Conservation (phyloP, 2,113 vertebrate genomes). For the Phylloscopus whistleri region DNA sequence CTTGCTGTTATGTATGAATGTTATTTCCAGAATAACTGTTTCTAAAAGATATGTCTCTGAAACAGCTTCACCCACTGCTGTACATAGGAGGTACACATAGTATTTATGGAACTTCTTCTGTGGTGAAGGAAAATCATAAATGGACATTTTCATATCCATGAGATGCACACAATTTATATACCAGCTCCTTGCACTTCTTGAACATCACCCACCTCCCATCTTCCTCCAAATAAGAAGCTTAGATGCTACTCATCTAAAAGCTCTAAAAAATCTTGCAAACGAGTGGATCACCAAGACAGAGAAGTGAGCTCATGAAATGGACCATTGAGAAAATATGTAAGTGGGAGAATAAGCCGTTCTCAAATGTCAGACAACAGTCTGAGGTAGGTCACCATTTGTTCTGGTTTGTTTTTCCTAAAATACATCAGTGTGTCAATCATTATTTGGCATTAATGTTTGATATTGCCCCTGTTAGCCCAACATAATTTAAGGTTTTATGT, state of each 20-base stretch:
- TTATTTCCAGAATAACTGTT: background rate
- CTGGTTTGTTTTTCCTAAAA: background rate
- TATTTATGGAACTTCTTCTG: background rate
- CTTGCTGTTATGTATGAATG: background rate
- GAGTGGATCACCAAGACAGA: background rate
- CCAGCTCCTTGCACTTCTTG: background rate
- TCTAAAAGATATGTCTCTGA: background rate
- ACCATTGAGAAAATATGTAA: background rate
- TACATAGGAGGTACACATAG: background rate
- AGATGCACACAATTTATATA: background rate
- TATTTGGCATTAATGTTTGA: background rate
- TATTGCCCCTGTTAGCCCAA: background rate
- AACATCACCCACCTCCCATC: background rate
- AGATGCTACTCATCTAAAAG: background rate
- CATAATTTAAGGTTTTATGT: background rate
- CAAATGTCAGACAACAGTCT: background rate
- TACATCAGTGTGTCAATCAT: background rate
- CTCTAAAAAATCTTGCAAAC: background rate
- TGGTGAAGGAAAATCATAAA: background rate
- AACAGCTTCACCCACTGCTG: background rate
- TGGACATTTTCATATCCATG: background rate
- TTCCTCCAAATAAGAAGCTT: background rate
- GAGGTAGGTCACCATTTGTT: background rate
- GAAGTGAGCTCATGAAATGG: background rate
- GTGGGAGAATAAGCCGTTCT: background rate